Evolutionary conservation across 1,140 invertebrate genomes (phyloP), one percentile per base, ranked within the genome.

Genomic region (Leptinotarsa defecta): DNA sequence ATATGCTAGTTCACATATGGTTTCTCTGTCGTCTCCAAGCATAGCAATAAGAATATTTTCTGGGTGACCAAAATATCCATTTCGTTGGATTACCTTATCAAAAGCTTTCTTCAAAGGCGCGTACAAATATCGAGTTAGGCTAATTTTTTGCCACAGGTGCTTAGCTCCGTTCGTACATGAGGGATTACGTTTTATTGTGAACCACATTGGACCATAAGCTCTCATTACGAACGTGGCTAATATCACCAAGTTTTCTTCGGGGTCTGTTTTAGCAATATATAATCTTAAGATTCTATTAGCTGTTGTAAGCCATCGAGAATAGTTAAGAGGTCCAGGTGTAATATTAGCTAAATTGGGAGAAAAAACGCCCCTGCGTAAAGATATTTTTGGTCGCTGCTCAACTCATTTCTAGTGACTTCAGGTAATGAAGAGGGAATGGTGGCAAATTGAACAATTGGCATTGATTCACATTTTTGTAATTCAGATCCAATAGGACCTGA

Each of bases 271-370:
- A 13, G 17, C 8, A 68, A 11, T n/a, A 24, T 24, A 34, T 68
- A 68, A 34, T 24, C 67, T 68, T 34, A 68, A 43, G 13, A 68
- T 68, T 43, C 11, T 61, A 68, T 77, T 79, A 4, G 79, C 79
- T 62, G 74, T 78, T 48, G 78, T 81, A 19, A 79, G 74, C 78
- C 78, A 79, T 77, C 78, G 75, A 62, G 78, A 79, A 76, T 81
- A 76, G 48, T 68, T 74, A 20, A 80, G 68, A n/a, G 63, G 49
- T 48, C 79, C 79, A 75, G 73, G 78, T 79, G 75, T 20, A 3
- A 13, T 48, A 27, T 75, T 63, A 74, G 34, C 63, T 61, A 68
- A 49, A 73, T 76, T 69, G 5, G 48, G 17, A 24, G 22, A 74
- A 74, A 75, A 73, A 27, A 49, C 15, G 17, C 75, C 71, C 15